Percentiles rank a stretch among this genome's conserved stretches.
Conservation (phyloP, 2,113 vertebrate genomes). For the Gila orcuttii region DNA sequence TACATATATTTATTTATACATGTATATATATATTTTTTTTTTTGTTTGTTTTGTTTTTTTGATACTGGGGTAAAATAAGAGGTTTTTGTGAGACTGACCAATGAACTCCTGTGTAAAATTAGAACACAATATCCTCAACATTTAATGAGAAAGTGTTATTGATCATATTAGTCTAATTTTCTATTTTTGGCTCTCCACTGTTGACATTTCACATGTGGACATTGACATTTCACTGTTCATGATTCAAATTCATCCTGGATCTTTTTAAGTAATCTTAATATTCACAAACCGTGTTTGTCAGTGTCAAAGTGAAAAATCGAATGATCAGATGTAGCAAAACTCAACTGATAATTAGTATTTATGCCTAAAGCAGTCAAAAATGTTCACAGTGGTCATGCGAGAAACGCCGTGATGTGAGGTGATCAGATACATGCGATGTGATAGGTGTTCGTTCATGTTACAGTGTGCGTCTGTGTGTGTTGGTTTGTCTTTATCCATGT, state of each 20-base stretch:
- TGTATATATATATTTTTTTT: neutral
- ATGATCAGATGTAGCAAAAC: neutral
- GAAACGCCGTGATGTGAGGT: constrained; percentile 1
- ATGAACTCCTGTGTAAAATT: neutral
- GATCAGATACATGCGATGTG: neutral
- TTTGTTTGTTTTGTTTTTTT: neutral
- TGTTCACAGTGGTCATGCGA: constrained; percentile 36
- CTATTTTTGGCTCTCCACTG: constrained; percentile 15
- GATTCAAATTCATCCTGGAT: neutral
- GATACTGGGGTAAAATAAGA: neutral
- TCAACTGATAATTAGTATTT: neutral
- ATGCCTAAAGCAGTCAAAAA: neutral
- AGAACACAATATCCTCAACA: neutral
- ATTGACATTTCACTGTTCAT: constrained; percentile 1
- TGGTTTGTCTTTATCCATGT: constrained; percentile 67
- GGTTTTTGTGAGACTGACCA: neutral
- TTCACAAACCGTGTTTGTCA: neutral
- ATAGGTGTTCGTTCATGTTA: constrained; percentile 45
- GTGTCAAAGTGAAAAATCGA: neutral
- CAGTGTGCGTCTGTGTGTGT: constrained; percentile 53
- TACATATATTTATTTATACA: neutral
- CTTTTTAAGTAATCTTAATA: neutral
- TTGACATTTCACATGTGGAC: constrained; percentile 30
- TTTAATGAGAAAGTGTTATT: constrained; percentile 50
- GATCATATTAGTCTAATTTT: constrained; percentile 1